A percentile compares a stretch with the other conserved stretches of the same genome.
Conservation (phyloP, 2,797 vertebrate species). For the Tolypeutes matacus region DNA sequence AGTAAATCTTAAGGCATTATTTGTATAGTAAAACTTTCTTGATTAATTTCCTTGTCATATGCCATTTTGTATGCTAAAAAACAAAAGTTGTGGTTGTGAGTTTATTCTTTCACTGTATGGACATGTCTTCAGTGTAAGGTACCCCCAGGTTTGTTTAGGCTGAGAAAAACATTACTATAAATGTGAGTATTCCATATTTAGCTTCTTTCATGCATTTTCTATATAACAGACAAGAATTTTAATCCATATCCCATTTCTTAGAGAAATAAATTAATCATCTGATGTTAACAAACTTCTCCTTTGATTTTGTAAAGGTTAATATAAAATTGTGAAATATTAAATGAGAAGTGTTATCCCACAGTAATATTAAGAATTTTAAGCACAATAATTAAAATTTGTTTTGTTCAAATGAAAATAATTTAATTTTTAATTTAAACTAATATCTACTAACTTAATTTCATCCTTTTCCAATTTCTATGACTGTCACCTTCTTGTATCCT, state of each 20-base stretch:
- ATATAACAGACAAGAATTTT: constrained; percentile 52
- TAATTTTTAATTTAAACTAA: constrained; percentile 73
- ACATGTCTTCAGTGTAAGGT: constrained; percentile 50
- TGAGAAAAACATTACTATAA: not conserved
- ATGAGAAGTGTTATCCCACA: constrained; percentile 29
- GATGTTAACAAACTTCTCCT: constrained; percentile 34
- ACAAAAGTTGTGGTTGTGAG: constrained; percentile 27
- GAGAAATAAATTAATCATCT: constrained; percentile 48
- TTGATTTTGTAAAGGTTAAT: constrained; percentile 62
- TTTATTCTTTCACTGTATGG: constrained; percentile 7
- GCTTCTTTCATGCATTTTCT: constrained; percentile 50
- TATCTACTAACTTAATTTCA: constrained; percentile 80
- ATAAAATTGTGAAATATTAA: constrained; percentile 55
- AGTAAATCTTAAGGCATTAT: constrained; percentile 21
- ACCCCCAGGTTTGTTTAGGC: constrained; percentile 13
- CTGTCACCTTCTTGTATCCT: constrained; percentile 70
- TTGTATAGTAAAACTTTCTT: constrained; percentile 46
- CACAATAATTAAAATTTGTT: constrained; percentile 66
- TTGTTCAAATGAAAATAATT: constrained; percentile 75
- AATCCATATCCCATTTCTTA: not conserved
- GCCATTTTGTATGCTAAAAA: constrained; percentile 62
- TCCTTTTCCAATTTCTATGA: constrained; percentile 80
- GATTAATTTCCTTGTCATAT: constrained; percentile 59
- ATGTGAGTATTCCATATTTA: constrained; percentile 3
- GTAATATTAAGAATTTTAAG: constrained; percentile 65